Evolutionary conservation across 2,797 vertebrate genomes (phyloP).

Genomic region (Hydrocynus forskahlii): DNA sequence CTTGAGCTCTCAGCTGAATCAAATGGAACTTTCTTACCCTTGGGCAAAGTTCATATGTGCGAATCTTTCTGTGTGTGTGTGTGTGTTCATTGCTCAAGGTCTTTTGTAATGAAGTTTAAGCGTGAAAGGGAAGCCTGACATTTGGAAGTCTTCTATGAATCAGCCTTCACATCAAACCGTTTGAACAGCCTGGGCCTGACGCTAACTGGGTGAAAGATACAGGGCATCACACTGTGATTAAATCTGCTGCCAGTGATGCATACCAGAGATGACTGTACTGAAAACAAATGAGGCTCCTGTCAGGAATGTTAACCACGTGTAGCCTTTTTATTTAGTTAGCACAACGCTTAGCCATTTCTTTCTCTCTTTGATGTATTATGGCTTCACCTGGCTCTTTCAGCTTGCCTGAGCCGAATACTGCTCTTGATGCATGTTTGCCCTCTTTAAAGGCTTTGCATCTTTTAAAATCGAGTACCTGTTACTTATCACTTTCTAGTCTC

Average conservation of each 20-base stretch:
- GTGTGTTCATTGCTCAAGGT: conserved; percentile 27
- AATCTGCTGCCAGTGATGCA: conserved; percentile 49
- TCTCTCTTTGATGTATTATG: conserved; percentile 13
- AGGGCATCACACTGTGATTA: conserved; percentile 44
- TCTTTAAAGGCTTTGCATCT: conserved; percentile 7
- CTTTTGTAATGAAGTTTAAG: conserved; percentile 41
- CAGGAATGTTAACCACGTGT: conserved; percentile 49
- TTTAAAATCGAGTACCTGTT: background rate
- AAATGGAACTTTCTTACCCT: background rate
- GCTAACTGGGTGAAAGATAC: conserved; percentile 48
- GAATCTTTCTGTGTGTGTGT: conserved; percentile 12
- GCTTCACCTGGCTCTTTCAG: background rate
- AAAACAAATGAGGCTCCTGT: conserved; percentile 50
- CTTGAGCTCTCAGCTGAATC: conserved; percentile 8
- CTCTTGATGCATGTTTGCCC: background rate
- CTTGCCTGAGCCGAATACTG: background rate
- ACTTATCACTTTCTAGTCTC: background rate
- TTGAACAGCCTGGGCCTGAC: conserved; percentile 34
- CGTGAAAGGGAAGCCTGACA: conserved; percentile 38
- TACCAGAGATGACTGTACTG: conserved; percentile 34
- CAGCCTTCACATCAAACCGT: conserved; percentile 38
- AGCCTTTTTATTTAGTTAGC: conserved; percentile 47
- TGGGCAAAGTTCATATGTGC: conserved; percentile 18
- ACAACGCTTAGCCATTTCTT: conserved; percentile 21
- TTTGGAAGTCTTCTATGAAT: conserved; percentile 47